phyloP scores from a whole-genome alignment of 2,888 invertebrate genomes.

The Nematopogon swammerdamellus region DNA sequence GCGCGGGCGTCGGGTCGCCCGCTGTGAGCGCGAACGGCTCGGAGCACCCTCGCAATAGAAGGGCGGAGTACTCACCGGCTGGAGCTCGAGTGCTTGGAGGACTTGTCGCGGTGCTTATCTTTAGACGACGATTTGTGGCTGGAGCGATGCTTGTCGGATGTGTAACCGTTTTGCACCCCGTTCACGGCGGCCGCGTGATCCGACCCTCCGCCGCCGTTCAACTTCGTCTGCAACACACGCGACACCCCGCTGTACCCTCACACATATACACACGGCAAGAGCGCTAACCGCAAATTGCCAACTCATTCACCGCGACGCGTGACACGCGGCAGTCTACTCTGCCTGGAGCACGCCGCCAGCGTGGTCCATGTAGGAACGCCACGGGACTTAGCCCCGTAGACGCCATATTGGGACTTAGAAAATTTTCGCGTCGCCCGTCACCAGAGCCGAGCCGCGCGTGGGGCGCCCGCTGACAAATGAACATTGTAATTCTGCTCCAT shows the following conservation, averaged over 20 bases:
- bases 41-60: neutral
- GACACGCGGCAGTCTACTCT: neutral
- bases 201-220: constrained; percentile 54
- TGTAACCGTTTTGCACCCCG: constrained; percentile 77
- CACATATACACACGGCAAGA: neutral
- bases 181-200: constrained; percentile 58
- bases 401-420: constrained; percentile 87
- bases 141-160: constrained; percentile 52
- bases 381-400: constrained; percentile 70
- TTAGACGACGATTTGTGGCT: constrained; percentile 67
- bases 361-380: neutral
- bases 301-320: neutral
- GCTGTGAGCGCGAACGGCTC: too few relatives aligned
- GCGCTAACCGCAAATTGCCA: constrained; percentile 1
- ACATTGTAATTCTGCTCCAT: constrained; percentile 16
- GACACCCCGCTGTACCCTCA: constrained; percentile 2
- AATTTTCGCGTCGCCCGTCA: constrained; percentile 41
- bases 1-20: too few relatives aligned
- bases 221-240: constrained; percentile 35
- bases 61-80: constrained; percentile 31
- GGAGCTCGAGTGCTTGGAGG: constrained; percentile 49
- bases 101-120: constrained; percentile 66
- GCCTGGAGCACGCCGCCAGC: too few relatives aligned
- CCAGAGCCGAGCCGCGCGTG: constrained; percentile 12
- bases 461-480: neutral